Percentiles rank a stretch among this genome's conserved stretches.
These are phyloP conservation scores for Salmo trutta DNA, from an alignment of 2,797 vertebrate species.

Conservation along the genomic window DNA sequence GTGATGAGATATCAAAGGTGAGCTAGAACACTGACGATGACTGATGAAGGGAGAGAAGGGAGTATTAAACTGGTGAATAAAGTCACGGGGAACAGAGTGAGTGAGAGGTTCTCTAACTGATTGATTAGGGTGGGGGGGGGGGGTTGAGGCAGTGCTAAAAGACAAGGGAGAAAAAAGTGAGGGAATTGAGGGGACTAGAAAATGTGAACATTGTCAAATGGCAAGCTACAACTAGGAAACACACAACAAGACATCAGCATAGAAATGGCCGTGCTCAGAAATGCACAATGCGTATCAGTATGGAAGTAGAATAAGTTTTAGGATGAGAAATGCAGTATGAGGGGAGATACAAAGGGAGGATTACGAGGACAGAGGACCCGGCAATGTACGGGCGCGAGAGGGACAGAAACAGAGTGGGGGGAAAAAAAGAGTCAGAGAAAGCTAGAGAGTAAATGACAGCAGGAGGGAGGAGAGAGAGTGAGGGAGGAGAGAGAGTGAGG, in stretches of 20 bases:
- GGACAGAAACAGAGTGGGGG: conserved; percentile 24
- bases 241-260: background rate
- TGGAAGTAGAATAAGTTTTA: background rate
- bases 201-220: background rate
- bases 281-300: background rate
- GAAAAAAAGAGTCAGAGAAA: conserved; percentile 13
- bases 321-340: background rate
- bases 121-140: background rate
- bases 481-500: background rate
- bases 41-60: conserved; percentile 5
- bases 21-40: conserved; percentile 8
- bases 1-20: conserved; percentile 43
- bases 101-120: background rate
- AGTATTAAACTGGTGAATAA: background rate
- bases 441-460: conserved; percentile 29
- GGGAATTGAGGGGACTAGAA: background rate
- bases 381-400: conserved; percentile 11
- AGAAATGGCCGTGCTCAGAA: background rate
- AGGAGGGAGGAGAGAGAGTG: conserved; percentile 41
- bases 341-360: background rate
- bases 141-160: conserved; percentile 9
- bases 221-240: background rate
- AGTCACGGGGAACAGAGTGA: background rate
- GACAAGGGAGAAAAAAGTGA: background rate
- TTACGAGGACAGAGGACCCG: background rate